A percentile compares a stretch with the other conserved stretches of the same genome.
These are phyloP conservation scores for Sclerurus mexicanus DNA, from an alignment of 2,113 vertebrate species.

Conservation along the genomic window DNA sequence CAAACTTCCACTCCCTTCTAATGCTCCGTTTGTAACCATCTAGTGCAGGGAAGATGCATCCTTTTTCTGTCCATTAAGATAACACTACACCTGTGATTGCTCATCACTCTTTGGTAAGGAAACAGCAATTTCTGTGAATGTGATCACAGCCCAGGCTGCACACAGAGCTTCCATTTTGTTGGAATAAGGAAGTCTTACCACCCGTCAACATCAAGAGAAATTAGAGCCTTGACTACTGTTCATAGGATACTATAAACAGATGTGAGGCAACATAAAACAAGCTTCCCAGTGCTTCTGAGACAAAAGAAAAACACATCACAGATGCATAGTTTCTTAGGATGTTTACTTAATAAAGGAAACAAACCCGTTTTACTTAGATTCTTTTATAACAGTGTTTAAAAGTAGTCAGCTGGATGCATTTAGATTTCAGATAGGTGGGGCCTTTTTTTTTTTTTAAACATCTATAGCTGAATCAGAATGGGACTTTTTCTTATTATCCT, in stretches of 20 bases:
- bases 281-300: neutral
- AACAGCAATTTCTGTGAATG: neutral
- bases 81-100: neutral
- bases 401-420: neutral
- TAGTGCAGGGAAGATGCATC: neutral
- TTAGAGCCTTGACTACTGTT: neutral
- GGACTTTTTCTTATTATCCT: neutral
- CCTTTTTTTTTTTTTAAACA: neutral
- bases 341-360: slow-evolving; percentile 24
- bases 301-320: neutral
- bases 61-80: neutral
- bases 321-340: neutral
- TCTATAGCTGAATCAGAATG: neutral
- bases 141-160: neutral
- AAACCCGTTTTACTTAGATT: slow-evolving; percentile 3
- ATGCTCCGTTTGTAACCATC: neutral
- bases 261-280: neutral
- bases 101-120: neutral
- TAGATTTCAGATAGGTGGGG: neutral
- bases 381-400: neutral
- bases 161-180: neutral
- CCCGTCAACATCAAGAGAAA: neutral
- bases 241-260: neutral
- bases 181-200: neutral
- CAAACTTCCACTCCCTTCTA: neutral